These are phyloP conservation scores for Drosophila elegans DNA, from an alignment of 1,140 invertebrate genomes.

Conservation along the genomic window DNA sequence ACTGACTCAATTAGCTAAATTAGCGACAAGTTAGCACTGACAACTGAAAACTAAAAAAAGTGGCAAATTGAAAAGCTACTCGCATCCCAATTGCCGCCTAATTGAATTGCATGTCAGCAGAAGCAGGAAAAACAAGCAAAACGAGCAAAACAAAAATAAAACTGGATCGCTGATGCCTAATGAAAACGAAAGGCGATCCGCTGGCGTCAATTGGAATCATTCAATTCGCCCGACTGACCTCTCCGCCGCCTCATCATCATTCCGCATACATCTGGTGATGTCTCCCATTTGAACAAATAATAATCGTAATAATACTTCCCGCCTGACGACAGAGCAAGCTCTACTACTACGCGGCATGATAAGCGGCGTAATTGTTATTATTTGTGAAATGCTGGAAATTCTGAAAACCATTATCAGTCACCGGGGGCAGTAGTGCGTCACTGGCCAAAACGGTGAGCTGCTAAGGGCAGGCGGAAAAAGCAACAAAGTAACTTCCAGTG, in stretches of 20 bases:
- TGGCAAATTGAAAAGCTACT: constrained; percentile 71
- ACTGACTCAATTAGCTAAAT: constrained; percentile 76
- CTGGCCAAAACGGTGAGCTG: constrained; percentile 14
- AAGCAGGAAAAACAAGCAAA: constrained; percentile 35
- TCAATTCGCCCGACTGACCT: constrained; percentile 50
- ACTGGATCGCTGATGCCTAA: constrained; percentile 33
- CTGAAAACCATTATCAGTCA: constrained; percentile 51
- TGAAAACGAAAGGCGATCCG: constrained; percentile 72
- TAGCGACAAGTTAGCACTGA: constrained; percentile 69
- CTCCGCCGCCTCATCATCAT: constrained; percentile 36
- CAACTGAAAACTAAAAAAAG: constrained; percentile 25
- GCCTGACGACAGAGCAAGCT: constrained; percentile 35
- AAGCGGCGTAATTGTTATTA: constrained; percentile 70
- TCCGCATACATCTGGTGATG: constrained; percentile 11
- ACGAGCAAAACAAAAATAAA: constrained; percentile 30
- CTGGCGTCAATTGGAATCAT: constrained; percentile 50
- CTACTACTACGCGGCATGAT: constrained; percentile 40
- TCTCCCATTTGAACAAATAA: constrained; percentile 3
- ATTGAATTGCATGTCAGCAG: constrained; percentile 76
- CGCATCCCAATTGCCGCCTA: constrained; percentile 61
- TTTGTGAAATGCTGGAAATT: constrained; percentile 52
- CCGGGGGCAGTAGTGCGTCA: constrained; percentile 53
- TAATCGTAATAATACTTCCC: constrained; percentile 16
- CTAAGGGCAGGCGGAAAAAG: constrained; percentile 17
- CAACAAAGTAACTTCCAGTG: constrained; percentile 31